Percentiles rank a stretch among this genome's conserved stretches.
Conservation (phyloP, 2,797 vertebrate genomes). For the Macropodus opercularis region DNA sequence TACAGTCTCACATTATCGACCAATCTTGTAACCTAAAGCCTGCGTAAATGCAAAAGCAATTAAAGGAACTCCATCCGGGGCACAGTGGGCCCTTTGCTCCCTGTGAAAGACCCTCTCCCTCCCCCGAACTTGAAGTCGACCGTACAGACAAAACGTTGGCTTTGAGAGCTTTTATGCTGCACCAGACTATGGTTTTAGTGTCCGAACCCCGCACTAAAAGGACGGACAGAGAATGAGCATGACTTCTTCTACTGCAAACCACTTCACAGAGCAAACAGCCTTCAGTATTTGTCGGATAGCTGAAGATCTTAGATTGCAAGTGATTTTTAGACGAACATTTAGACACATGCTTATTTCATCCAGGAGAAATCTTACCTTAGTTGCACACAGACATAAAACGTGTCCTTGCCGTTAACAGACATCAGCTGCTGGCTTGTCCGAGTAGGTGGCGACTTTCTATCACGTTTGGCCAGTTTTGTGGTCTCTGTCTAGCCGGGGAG, state of each 20-base stretch:
- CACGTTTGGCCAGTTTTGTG: conserved; percentile 81
- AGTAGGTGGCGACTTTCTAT: conserved; percentile 84
- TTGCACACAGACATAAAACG: conserved; percentile 9
- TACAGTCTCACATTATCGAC: conserved; percentile 40
- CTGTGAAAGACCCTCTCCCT: conserved; percentile 68
- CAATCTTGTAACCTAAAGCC: conserved; percentile 54
- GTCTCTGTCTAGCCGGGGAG: conserved; percentile 82
- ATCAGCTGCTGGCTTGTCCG: conserved; percentile 74
- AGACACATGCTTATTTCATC: not conserved
- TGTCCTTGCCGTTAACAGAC: conserved; percentile 38
- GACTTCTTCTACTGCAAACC: conserved; percentile 22
- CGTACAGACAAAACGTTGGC: conserved; percentile 79
- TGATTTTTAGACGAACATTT: not conserved
- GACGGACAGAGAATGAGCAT: conserved; percentile 2
- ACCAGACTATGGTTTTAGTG: conserved; percentile 37
- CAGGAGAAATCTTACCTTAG: conserved; percentile 59
- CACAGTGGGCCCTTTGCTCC: conserved; percentile 65
- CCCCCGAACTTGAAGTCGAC: conserved; percentile 87
- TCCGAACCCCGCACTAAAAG: conserved; percentile 31
- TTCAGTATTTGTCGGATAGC: not conserved
- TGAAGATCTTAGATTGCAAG: not conserved
- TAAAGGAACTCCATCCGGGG: conserved; percentile 76
- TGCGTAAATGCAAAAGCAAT: conserved; percentile 68
- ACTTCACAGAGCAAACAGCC: conserved; percentile 3
- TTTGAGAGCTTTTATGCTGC: conserved; percentile 66